phyloP scores from a whole-genome alignment of 2,888 invertebrate species.

The Eupithecia inturbata region DNA sequence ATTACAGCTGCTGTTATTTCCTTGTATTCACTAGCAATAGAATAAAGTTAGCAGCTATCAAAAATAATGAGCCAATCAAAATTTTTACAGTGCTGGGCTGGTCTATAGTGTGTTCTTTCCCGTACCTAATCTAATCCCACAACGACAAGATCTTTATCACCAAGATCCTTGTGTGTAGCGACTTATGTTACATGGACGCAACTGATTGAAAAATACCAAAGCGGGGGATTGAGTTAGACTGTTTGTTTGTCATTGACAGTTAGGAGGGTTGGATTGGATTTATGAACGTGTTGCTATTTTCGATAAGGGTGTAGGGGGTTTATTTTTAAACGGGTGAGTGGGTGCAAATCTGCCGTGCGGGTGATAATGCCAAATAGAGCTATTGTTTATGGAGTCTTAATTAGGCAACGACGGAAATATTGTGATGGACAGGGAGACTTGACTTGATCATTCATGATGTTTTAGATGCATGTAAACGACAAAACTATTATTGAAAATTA shows the following conservation, averaged over 20 bases:
- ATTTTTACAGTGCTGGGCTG: not conserved
- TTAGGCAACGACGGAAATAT: conserved; percentile 12
- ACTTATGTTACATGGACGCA: conserved; percentile 72
- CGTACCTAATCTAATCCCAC: conserved; percentile 7
- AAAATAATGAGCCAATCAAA: conserved; percentile 5
- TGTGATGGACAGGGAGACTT: not conserved
- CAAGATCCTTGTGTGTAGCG: conserved; percentile 62
- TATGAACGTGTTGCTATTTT: conserved; percentile 57
- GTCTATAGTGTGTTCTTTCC: not conserved
- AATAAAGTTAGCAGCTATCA: not conserved
- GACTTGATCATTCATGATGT: not conserved
- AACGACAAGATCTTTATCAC: conserved; percentile 61
- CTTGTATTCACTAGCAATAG: not conserved
- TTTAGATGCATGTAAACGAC: not conserved
- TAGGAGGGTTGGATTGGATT: conserved; percentile 65
- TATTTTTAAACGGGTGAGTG: conserved; percentile 33
- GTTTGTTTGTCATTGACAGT: conserved; percentile 69
- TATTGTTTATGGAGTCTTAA: not conserved
- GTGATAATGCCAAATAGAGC: conserved; percentile 24
- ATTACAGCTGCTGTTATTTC: conserved; percentile 1
- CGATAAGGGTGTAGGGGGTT: conserved; percentile 43
- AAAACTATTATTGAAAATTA: too few species aligned
- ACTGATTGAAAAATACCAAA: conserved; percentile 79
- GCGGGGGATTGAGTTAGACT: conserved; percentile 59
- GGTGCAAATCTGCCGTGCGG: conserved; percentile 17